Conservation (phyloP, 2,113 vertebrate species). For the Dicaeum eximium region DNA sequence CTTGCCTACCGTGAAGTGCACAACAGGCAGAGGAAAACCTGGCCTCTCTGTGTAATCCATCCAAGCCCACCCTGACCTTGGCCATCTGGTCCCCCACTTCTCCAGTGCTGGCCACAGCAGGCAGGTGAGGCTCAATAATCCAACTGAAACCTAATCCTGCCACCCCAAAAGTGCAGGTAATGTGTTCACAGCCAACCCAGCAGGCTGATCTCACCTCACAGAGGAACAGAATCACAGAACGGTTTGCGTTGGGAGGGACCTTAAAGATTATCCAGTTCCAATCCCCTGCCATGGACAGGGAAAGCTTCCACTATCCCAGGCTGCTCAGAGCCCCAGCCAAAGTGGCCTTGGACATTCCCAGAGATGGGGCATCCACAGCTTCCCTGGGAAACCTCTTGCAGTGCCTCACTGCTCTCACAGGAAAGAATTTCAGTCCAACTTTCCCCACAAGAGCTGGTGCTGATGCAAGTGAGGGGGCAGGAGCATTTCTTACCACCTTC, state of each 20-base stretch:
- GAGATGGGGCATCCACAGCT: background rate
- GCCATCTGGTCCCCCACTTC: background rate
- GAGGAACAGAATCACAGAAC: background rate
- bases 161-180: background rate
- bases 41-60: background rate
- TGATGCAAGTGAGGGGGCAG: background rate
- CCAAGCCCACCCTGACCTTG: background rate
- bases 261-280: background rate
- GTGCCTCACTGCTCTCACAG: background rate
- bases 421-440: background rate
- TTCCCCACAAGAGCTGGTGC: background rate
- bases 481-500: background rate
- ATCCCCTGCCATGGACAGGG: background rate
- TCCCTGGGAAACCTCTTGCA: background rate
- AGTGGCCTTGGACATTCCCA: background rate
- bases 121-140: background rate
- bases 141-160: background rate
- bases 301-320: background rate
- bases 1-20: background rate
- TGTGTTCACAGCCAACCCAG: background rate
- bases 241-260: background rate
- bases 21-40: background rate
- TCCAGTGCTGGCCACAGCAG: background rate
- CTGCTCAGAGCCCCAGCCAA: background rate
- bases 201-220: fast-evolving